These are phyloP conservation scores for Diarsia brunnea DNA, from an alignment of 2,888 invertebrate genomes.

Conservation along the genomic window DNA sequence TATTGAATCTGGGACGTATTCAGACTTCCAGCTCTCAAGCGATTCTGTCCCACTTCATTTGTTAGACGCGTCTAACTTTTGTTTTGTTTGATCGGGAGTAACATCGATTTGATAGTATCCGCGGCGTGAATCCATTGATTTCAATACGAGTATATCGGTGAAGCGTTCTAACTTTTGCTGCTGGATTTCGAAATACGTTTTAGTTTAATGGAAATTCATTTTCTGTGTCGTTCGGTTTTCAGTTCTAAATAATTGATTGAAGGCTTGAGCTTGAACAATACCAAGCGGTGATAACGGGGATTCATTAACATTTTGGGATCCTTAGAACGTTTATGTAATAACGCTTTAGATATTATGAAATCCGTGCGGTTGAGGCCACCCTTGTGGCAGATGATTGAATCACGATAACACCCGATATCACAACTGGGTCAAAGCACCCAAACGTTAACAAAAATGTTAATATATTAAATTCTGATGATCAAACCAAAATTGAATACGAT, in stretches of 20 bases:
- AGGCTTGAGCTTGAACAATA: slow-evolving; percentile 29
- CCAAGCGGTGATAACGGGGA: slow-evolving; percentile 11
- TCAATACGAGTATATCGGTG: neutral
- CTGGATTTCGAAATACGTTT: slow-evolving; percentile 32
- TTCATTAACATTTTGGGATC: slow-evolving; percentile 26
- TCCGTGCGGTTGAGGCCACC: slow-evolving; percentile 3
- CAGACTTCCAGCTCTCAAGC: slow-evolving; percentile 57
- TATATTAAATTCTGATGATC: slow-evolving; percentile 48
- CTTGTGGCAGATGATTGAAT: slow-evolving; percentile 47
- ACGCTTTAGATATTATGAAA: slow-evolving; percentile 28
- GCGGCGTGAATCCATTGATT: slow-evolving; percentile 50
- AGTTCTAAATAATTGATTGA: slow-evolving; percentile 22
- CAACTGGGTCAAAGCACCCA: slow-evolving; percentile 48
- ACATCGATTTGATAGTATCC: slow-evolving; percentile 65
- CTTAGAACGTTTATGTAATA: slow-evolving; percentile 6
- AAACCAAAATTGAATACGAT: slow-evolving; percentile 53
- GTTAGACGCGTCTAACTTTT: slow-evolving; percentile 69
- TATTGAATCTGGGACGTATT: slow-evolving; percentile 62
- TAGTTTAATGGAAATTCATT: slow-evolving; percentile 22
- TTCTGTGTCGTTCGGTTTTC: neutral
- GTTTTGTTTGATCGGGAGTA: slow-evolving; percentile 64
- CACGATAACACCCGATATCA: slow-evolving; percentile 47
- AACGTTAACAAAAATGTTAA: slow-evolving; percentile 51
- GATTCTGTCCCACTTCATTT: slow-evolving; percentile 67
- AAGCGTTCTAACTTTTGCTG: slow-evolving; percentile 25